A percentile compares a stretch with the other conserved stretches of the same genome.
Evolutionary conservation across 2,888 invertebrate species (phyloP).

Genomic region (Bimastos eiseni): DNA sequence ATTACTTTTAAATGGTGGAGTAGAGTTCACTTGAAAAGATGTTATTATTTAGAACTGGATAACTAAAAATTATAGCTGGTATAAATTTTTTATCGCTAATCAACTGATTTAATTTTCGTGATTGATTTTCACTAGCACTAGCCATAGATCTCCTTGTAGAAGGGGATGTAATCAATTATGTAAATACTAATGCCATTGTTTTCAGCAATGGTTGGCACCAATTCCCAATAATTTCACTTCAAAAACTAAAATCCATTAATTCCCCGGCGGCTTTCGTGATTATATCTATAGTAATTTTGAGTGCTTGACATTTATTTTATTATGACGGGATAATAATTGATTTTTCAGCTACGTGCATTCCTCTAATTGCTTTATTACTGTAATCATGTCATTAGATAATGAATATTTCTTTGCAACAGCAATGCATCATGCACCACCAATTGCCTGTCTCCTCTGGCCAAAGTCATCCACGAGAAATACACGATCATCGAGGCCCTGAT

Average conservation of each 20-base stretch:
- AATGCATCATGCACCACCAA: conserved; percentile 99
- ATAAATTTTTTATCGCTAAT: not conserved
- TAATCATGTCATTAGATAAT: not conserved
- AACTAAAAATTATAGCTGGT: not conserved
- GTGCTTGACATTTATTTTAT: not conserved
- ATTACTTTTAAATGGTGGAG: no score
- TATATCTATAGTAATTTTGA: not conserved
- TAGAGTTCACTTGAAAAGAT: no score
- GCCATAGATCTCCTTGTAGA: not conserved
- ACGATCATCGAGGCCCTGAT: conserved; percentile 91
- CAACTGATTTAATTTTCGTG: not conserved
- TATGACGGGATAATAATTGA: not conserved
- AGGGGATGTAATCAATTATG: not conserved
- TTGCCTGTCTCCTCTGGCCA: conserved; percentile 94
- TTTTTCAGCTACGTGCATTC: not conserved
- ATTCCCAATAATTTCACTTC: not conserved
- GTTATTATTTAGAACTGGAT: not conserved
- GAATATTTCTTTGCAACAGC: no score
- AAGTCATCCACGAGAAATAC: conserved; percentile 94
- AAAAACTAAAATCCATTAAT: not conserved
- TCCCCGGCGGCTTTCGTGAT: not conserved
- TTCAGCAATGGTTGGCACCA: not conserved
- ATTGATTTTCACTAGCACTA: not conserved
- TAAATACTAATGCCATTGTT: not conserved
- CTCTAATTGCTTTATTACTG: not conserved